These are phyloP conservation scores for Oceanites oceanicus DNA, from an alignment of 2,113 vertebrate species.

Conservation along the genomic window DNA sequence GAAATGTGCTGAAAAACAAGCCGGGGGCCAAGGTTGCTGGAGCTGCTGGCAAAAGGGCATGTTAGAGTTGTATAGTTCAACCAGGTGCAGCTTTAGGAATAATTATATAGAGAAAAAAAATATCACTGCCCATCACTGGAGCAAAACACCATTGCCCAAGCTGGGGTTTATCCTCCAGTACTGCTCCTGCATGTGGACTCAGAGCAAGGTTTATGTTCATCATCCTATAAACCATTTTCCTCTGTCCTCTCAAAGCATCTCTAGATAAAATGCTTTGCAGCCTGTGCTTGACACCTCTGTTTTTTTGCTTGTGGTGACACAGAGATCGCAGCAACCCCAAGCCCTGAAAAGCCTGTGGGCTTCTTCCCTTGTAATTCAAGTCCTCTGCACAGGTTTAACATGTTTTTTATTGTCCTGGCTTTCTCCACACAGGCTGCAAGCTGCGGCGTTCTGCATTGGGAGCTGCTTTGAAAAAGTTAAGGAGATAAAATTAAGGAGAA, in stretches of 20 bases:
- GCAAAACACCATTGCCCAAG: not conserved
- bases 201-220: not conserved
- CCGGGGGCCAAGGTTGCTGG: rapidly evolving
- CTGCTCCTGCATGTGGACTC: not conserved
- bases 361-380: not conserved
- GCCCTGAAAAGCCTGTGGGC: not conserved
- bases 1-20: not conserved
- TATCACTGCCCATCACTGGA: not conserved
- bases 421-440: rapidly evolving
- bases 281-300: not conserved
- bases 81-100: not conserved
- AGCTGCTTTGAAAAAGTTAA: not conserved
- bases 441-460: rapidly evolving
- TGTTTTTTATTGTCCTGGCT: not conserved
- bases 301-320: not conserved
- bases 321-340: rapidly evolving
- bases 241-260: rapidly evolving
- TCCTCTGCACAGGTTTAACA: not conserved
- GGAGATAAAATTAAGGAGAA: not conserved
- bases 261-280: not conserved
- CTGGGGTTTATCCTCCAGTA: not conserved
- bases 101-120: too few species aligned
- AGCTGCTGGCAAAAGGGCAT: not conserved
- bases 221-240: not conserved
- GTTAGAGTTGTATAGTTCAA: rapidly evolving